phyloP scores from a whole-genome alignment of 2,113 vertebrate genomes.

The Formicarius rufipectus region DNA sequence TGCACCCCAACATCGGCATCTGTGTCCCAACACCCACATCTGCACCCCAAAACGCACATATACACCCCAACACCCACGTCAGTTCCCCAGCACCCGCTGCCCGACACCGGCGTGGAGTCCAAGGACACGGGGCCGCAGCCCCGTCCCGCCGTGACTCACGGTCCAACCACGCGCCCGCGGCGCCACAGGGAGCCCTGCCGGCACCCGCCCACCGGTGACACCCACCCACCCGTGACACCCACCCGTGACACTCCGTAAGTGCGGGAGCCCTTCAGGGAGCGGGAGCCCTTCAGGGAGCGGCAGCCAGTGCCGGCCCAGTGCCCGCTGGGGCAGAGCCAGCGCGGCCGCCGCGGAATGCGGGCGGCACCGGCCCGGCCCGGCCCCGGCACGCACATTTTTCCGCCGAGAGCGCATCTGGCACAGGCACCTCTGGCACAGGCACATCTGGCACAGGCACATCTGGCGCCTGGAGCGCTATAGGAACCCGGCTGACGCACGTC shows the following conservation, averaged over 20 bases:
- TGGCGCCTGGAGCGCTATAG: neutral
- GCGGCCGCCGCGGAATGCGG: neutral
- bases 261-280: too few species aligned
- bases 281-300: neutral
- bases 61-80: neutral
- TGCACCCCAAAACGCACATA: accelerated
- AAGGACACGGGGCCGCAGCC: neutral
- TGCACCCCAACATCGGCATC: accelerated
- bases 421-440: neutral
- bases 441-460: neutral
- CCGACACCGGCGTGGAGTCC: neutral
- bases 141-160: neutral
- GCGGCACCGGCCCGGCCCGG: neutral
- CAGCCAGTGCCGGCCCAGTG: neutral
- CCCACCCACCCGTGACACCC: neutral
- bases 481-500: neutral
- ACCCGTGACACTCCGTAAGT: neutral
- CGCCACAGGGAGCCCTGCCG: neutral
- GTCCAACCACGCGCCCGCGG: neutral
- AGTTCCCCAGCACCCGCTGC: neutral
- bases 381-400: neutral
- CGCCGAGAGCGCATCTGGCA: neutral
- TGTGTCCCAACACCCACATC: accelerated
- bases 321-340: neutral
- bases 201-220: neutral